These are phyloP conservation scores for Pollenia griseotomentosa DNA, from an alignment of 2,888 invertebrate genomes.

Conservation along the genomic window DNA sequence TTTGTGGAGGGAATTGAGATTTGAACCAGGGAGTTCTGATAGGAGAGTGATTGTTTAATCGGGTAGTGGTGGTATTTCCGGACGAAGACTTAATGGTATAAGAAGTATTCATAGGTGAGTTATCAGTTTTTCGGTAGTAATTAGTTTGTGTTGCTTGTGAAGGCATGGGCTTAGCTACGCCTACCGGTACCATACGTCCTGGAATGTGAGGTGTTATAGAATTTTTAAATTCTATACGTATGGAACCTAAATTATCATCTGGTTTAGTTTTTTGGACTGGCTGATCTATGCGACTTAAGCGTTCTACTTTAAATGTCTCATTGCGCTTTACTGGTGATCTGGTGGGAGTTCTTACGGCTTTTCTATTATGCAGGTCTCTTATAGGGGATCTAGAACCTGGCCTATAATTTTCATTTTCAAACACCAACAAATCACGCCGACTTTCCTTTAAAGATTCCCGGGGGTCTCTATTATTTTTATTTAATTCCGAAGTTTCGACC, in stretches of 20 bases:
- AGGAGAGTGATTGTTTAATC: constrained; percentile 71
- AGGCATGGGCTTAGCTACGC: constrained; percentile 83
- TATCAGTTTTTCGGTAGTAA: constrained; percentile 37
- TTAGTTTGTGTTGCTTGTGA: constrained; percentile 77
- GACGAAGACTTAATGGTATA: constrained; percentile 36
- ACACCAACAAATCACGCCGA: constrained; percentile 79
- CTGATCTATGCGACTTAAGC: constrained; percentile 69
- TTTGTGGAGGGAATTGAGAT: constrained; percentile 39
- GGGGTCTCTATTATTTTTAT: neutral
- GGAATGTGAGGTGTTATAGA: constrained; percentile 82
- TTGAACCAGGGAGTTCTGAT: constrained; percentile 65
- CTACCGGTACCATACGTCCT: constrained; percentile 82
- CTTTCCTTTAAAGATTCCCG: constrained; percentile 76
- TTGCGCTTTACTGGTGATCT: constrained; percentile 79
- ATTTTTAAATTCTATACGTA: constrained; percentile 83
- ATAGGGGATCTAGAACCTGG: constrained; percentile 82
- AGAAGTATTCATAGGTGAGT: constrained; percentile 4
- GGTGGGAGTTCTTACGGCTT: constrained; percentile 74
- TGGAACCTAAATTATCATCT: constrained; percentile 75
- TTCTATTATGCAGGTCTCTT: constrained; percentile 76
- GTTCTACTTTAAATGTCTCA: constrained; percentile 79
- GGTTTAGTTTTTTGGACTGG: constrained; percentile 4
- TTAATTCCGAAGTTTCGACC: constrained; percentile 78
- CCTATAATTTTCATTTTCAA: constrained; percentile 82
- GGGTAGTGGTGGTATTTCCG: constrained; percentile 1